Base-by-base conservation (phyloP, 2,888 invertebrate species). In the Lamproptera curius region DNA sequence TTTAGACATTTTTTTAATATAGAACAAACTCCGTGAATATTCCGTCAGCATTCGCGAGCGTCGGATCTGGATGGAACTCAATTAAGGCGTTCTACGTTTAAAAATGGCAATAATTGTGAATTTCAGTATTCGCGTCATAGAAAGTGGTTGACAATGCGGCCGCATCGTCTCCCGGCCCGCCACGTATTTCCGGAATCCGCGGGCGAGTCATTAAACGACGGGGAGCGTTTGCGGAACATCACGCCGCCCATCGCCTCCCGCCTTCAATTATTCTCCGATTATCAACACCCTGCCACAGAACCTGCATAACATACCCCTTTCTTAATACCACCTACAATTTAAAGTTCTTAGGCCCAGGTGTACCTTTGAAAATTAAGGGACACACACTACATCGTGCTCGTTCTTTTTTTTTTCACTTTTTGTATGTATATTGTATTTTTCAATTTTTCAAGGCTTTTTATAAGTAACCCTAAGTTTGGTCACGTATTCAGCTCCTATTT, bases 181-280 rank as follows among this genome's bases (percentile, higher is more conserved):
- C 65, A 79, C 81, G 81, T 84, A 86, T 86, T 84, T 85, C 85
- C 83, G 85, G 84, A 68, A 86, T 85, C 74, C 73, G 67, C 66
- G 67, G 66, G 65, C 65, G 69, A 76, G 73, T 84, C 85, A 86
- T 86, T 86, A 86, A 78, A 74, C 67, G 77, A 61, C 65, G 62
- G 69, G 60, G 62, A 60, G 58, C 61, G 63, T 54, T 64, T 53
- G 55, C 57, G 59, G 54, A 55, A 55, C 56, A 55, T 56, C 53
- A 56, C 46, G 42, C 61, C 60, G 51, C 45, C 57, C 40, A 35
- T n/a, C 47, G 37, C 41, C 45, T 16, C 16, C 23, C 38, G 38
- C 56, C 66, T 63, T 76, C 80, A 84, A 84, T 86, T 85, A 84
- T 70, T 67, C 72, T 61, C 66, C 65, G 75, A 74, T 77, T 81